phyloP scores from a whole-genome alignment of 2,113 vertebrate species.

The Cervus canadensis region DNA sequence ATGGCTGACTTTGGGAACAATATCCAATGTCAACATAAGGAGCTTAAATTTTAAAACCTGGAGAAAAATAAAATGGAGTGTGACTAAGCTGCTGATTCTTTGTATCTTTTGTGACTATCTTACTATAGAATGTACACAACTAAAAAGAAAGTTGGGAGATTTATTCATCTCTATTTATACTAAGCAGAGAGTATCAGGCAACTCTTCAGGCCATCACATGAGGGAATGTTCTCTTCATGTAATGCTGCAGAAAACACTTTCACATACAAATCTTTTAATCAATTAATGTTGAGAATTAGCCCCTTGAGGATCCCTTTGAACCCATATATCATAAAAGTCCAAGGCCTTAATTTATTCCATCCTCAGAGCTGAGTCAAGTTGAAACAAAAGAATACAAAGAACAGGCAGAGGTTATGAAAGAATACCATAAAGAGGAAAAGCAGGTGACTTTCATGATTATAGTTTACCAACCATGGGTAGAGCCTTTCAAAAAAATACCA shows the following conservation, averaged over 20 bases:
- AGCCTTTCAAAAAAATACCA: background rate
- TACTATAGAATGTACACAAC: background rate
- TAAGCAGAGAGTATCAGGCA: background rate
- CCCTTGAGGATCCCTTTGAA: background rate
- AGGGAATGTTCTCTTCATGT: background rate
- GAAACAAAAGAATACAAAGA: slow-evolving; percentile 28
- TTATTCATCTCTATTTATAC: background rate
- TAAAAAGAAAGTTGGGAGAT: background rate
- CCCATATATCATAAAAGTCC: background rate
- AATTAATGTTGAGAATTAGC: background rate
- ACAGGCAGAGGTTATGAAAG: background rate
- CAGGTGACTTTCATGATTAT: background rate
- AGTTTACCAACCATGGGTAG: background rate
- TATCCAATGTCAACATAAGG: background rate
- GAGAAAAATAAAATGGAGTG: background rate
- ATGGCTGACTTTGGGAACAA: background rate
- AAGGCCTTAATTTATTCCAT: background rate
- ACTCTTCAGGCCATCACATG: background rate
- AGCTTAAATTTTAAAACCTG: background rate
- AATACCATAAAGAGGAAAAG: background rate
- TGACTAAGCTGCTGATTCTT: background rate
- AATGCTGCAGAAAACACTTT: background rate
- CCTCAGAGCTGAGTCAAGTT: slow-evolving; percentile 11
- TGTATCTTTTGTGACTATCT: background rate
- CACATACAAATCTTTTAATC: background rate